A percentile compares a stretch with the other conserved stretches of the same genome.
phyloP scores from a whole-genome alignment of 2,113 vertebrate genomes.

The Oenanthe melanoleuca region DNA sequence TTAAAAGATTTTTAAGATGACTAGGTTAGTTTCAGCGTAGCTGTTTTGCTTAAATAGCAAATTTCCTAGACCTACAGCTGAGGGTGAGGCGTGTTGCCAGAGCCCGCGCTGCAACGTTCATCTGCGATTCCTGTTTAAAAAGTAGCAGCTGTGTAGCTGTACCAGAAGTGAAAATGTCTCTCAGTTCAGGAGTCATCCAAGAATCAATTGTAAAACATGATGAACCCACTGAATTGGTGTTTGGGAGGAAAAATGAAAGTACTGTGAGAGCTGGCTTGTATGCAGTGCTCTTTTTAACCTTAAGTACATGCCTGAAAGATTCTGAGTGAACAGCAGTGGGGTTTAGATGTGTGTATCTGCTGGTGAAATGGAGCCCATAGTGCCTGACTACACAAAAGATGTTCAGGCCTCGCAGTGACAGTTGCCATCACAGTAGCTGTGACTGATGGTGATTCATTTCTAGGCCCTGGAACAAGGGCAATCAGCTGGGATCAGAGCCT shows the following conservation, averaged over 20 bases:
- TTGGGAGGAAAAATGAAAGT: not conserved
- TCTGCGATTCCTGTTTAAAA: not conserved
- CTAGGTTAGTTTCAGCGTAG: not conserved
- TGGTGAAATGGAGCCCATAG: not conserved
- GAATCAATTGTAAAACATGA: not conserved
- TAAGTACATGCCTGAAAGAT: not conserved
- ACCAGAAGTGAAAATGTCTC: not conserved
- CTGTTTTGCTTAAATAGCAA: slow-evolving; percentile 33
- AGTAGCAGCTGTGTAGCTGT: slow-evolving; percentile 55
- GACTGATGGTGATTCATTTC: not conserved
- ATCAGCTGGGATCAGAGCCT: not conserved
- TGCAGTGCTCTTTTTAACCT: not conserved
- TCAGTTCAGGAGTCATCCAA: slow-evolving; percentile 52
- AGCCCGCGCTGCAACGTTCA: not conserved
- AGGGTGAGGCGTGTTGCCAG: slow-evolving; percentile 28
- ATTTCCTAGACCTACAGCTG: slow-evolving; percentile 34
- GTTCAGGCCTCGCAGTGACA: not conserved
- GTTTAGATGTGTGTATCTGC: not conserved
- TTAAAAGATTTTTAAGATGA: not conserved
- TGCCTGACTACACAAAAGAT: not conserved
- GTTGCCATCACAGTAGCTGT: not conserved
- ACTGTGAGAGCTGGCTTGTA: not conserved
- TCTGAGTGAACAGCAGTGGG: not conserved
- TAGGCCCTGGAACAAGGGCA: not conserved
- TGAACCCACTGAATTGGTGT: not conserved